phyloP scores from a whole-genome alignment of 2,113 vertebrate species.

The Hydropotes inermis region DNA sequence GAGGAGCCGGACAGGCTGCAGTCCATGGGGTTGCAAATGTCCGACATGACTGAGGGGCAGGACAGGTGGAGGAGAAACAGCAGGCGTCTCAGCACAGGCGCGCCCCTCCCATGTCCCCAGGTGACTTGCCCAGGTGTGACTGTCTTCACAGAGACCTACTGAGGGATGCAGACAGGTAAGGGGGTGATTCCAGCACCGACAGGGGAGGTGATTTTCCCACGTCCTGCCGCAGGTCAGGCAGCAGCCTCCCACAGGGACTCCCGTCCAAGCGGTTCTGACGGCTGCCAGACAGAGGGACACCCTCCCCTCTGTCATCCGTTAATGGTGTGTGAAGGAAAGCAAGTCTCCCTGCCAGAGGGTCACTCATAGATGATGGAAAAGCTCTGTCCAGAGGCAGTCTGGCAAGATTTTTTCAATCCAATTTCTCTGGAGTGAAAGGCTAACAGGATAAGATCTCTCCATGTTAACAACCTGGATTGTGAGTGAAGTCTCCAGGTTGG shows the following conservation, averaged over 20 bases:
- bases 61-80: not conserved
- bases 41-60: not conserved
- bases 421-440: slow-evolving; percentile 60
- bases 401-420: slow-evolving; percentile 48
- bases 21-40: not conserved
- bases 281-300: not conserved
- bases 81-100: not conserved
- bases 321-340: slow-evolving; percentile 24
- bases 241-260: not conserved
- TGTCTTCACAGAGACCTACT: not conserved
- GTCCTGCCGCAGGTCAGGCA: not conserved
- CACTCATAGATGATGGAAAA: slow-evolving; percentile 23
- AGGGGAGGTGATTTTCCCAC: not conserved
- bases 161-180: not conserved
- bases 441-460: slow-evolving; percentile 67
- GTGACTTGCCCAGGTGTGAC: not conserved
- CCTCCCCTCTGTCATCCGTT: not conserved
- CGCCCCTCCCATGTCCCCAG: not conserved
- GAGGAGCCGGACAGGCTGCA: not conserved
- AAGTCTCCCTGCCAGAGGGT: not conserved
- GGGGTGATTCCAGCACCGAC: not conserved
- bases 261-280: not conserved
- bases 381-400: slow-evolving; percentile 25
- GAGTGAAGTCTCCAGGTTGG: slow-evolving; percentile 34
- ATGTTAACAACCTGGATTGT: slow-evolving; percentile 58